Conservation (phyloP, 2,888 invertebrate genomes). For the Diaprepes abbreviatus region DNA sequence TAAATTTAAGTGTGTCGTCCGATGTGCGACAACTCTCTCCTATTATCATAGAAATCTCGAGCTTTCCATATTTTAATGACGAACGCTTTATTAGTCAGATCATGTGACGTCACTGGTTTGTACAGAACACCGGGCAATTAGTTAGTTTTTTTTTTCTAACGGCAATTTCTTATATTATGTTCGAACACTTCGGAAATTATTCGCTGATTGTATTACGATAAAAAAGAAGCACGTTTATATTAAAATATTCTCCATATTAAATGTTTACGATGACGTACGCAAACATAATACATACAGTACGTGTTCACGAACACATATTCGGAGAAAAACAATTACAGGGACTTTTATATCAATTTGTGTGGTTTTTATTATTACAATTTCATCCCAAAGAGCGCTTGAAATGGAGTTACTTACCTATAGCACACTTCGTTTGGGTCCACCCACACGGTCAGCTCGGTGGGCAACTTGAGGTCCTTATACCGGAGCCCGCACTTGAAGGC, state of each 20-base stretch:
- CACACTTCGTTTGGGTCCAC: conserved; percentile 81
- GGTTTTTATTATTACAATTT: too few species aligned
- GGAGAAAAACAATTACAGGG: too few species aligned
- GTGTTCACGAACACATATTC: too few species aligned
- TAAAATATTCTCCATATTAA: too few species aligned
- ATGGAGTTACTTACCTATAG: conserved; percentile 67
- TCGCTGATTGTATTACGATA: too few species aligned
- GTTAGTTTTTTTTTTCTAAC: not conserved
- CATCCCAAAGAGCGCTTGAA: too few species aligned
- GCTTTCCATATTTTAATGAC: not conserved
- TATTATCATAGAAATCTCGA: not conserved
- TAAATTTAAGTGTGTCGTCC: not conserved
- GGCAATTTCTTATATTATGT: not conserved
- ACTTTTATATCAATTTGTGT: too few species aligned
- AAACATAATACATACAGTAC: too few species aligned
- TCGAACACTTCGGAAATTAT: too few species aligned
- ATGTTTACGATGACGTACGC: too few species aligned
- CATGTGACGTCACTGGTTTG: not conserved
- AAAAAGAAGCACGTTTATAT: too few species aligned
- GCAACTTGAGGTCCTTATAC: conserved; percentile 74
- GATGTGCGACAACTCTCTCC: not conserved
- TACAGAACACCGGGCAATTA: not conserved
- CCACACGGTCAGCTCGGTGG: conserved; percentile 82
- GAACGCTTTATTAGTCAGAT: not conserved
- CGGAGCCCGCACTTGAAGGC: conserved; percentile 75